Conservation (phyloP, 1,140 invertebrate species). For the Ylistrum balloti region DNA sequence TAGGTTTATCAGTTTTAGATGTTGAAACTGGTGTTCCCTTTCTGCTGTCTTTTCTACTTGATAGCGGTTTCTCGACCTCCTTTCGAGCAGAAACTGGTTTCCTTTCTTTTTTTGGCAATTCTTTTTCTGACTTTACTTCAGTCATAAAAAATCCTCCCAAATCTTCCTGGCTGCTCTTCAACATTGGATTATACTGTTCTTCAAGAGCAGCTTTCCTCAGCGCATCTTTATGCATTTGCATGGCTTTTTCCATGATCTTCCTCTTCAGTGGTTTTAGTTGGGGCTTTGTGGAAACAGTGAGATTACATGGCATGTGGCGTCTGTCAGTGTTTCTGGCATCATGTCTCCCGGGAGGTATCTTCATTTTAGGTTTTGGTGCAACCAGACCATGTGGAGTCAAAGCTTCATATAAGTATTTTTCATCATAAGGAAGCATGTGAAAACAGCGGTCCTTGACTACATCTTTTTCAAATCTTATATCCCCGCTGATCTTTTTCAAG, state of each 20-base stretch:
- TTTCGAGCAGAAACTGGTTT: neutral
- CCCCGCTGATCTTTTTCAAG: constrained; percentile 74
- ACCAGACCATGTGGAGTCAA: constrained; percentile 69
- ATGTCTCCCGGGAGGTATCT: constrained; percentile 72
- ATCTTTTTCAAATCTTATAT: constrained; percentile 77
- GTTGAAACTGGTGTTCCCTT: constrained; percentile 1
- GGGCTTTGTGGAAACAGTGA: constrained; percentile 71
- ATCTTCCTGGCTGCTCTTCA: constrained; percentile 45
- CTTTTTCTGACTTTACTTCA: constrained; percentile 48
- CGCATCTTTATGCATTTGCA: constrained; percentile 72
- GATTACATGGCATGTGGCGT: constrained; percentile 76
- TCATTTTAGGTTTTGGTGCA: constrained; percentile 59
- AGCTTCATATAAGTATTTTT: constrained; percentile 78
- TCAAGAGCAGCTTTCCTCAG: constrained; percentile 61
- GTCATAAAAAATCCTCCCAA: constrained; percentile 62
- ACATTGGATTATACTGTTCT: constrained; percentile 49
- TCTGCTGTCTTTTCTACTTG: constrained; percentile 42
- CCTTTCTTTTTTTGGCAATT: constrained; percentile 42
- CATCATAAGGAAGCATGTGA: constrained; percentile 79
- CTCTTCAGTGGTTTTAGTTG: constrained; percentile 74
- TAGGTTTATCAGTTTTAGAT: constrained; percentile 61
- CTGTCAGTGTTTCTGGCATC: constrained; percentile 70
- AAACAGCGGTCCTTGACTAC: constrained; percentile 80
- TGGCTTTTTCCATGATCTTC: constrained; percentile 71
- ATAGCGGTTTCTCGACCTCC: constrained; percentile 51